Conservation (phyloP, 2,888 invertebrate genomes). For the Meliscaeva auricollis region DNA sequence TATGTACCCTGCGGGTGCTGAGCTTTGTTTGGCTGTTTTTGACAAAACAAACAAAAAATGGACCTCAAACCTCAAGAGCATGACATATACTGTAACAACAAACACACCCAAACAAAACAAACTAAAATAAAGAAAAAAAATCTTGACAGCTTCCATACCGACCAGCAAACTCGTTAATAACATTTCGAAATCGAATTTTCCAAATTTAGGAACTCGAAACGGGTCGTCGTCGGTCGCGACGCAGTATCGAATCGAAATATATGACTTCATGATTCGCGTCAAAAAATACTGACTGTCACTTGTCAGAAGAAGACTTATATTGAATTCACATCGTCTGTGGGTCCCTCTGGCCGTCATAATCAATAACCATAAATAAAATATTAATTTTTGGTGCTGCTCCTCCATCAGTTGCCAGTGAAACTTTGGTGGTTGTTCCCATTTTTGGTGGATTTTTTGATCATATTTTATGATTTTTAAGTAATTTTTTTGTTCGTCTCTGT, state of each 20-base stretch:
- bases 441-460: conserved; percentile 40
- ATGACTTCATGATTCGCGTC: conserved; percentile 59
- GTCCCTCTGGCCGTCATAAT: conserved; percentile 61
- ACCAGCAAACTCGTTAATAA: conserved; percentile 68
- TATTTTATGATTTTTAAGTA: conserved; percentile 23
- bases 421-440: conserved; percentile 53
- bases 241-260: conserved; percentile 10
- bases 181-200: conserved; percentile 59
- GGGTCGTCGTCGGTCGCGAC: too few species aligned
- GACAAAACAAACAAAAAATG: conserved; percentile 26
- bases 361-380: conserved; percentile 68
- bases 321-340: conserved; percentile 50
- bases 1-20: conserved; percentile 60
- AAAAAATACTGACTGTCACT: conserved; percentile 54
- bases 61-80: conserved; percentile 35
- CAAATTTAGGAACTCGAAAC: conserved; percentile 37
- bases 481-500: too few species aligned
- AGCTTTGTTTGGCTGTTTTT: background rate
- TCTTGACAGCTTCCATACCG: conserved; percentile 49
- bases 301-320: conserved; percentile 36
- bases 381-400: conserved; percentile 13
- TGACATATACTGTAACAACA: conserved; percentile 15
- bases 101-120: conserved; percentile 16
- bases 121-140: background rate
- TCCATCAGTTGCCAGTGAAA: background rate